phyloP scores from a whole-genome alignment of 2,888 invertebrate species.

The Hartigia nigra region DNA sequence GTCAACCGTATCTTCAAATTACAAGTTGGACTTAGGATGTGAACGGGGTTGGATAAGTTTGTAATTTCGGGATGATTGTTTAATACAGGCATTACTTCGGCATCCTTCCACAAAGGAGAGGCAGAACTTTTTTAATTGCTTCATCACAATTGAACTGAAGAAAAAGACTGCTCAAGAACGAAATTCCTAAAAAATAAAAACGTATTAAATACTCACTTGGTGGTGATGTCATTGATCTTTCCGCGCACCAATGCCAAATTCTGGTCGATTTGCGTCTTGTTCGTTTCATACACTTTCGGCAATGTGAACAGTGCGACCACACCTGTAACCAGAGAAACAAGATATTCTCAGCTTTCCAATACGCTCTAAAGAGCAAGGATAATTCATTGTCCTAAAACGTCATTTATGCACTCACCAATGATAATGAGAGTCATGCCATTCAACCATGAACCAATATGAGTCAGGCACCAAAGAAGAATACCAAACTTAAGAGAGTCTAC shows the following conservation, averaged over 20 bases:
- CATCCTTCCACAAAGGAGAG: background rate
- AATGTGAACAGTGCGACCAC: conserved; percentile 93
- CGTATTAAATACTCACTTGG: conserved; percentile 76
- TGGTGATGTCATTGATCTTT: conserved; percentile 88
- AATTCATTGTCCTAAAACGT: background rate
- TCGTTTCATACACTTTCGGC: conserved; percentile 96
- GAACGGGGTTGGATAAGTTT: background rate
- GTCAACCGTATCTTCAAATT: background rate
- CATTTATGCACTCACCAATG: conserved; percentile 75
- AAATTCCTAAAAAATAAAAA: background rate
- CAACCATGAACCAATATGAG: conserved; percentile 98
- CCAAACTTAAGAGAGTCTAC: conserved; percentile 97
- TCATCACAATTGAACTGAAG: background rate
- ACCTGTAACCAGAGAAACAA: conserved; percentile 71
- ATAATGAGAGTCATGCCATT: conserved; percentile 99
- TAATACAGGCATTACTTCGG: background rate
- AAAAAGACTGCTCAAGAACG: conserved; percentile 7
- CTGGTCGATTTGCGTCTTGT: conserved; percentile 93
- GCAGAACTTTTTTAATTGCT: background rate
- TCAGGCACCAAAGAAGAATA: conserved; percentile 94
- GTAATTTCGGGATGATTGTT: background rate
- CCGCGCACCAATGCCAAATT: conserved; percentile 88
- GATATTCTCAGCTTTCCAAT: background rate
- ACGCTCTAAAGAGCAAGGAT: background rate
- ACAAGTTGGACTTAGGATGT: background rate